Evolutionary conservation across 2,113 vertebrate species (phyloP).

Genomic region (Cyprinodon tularosa): DNA sequence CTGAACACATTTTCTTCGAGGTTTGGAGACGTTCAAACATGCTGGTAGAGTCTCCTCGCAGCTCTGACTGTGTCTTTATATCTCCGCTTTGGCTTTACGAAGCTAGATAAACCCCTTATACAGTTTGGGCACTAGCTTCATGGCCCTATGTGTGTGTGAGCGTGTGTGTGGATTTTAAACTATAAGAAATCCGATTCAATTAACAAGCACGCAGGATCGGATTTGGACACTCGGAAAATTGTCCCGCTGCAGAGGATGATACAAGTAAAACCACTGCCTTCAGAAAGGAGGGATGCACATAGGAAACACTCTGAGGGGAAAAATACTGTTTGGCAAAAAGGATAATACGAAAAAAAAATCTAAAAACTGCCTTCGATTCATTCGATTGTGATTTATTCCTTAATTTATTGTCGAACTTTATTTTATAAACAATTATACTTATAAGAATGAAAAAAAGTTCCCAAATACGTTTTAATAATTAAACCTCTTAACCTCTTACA

Average conservation of each 20-base stretch:
- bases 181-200: constrained; percentile 86
- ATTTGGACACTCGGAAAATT: constrained; percentile 79
- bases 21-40: constrained; percentile 69
- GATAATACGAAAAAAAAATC: neutral
- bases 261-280: neutral
- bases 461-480: too few relatives aligned
- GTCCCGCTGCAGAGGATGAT: constrained; percentile 52
- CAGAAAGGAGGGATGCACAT: neutral
- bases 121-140: constrained; percentile 78
- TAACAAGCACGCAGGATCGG: constrained; percentile 83
- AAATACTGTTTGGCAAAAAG: neutral
- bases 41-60: constrained; percentile 68
- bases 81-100: constrained; percentile 79
- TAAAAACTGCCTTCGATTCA: neutral
- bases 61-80: constrained; percentile 78
- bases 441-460: too few relatives aligned
- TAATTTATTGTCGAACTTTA: too few relatives aligned
- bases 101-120: constrained; percentile 84
- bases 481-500: too few relatives aligned
- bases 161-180: constrained; percentile 79
- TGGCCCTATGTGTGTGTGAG: constrained; percentile 58
- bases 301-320: neutral
- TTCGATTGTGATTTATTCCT: too few relatives aligned
- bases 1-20: constrained; percentile 63
- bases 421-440: too few relatives aligned